phyloP scores from a whole-genome alignment of 2,888 invertebrate genomes.

The Catocala nupta region DNA sequence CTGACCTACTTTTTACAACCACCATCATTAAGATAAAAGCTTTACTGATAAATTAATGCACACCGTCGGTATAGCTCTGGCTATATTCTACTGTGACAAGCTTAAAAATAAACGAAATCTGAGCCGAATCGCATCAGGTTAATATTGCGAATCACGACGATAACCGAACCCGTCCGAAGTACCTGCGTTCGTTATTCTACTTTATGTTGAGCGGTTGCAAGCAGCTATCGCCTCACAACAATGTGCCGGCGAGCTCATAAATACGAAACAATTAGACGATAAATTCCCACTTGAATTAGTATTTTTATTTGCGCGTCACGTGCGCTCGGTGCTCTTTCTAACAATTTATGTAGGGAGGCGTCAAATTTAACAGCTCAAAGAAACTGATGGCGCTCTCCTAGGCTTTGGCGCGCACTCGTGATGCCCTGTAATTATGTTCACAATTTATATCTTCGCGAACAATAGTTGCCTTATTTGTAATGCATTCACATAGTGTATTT shows the following conservation, averaged over 20 bases:
- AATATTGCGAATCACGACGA: constrained; percentile 70
- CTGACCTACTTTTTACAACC: constrained; percentile 62
- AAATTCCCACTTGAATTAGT: constrained; percentile 79
- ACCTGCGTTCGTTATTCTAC: constrained; percentile 66
- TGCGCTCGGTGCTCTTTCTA: constrained; percentile 71
- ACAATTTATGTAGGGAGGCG: constrained; percentile 79
- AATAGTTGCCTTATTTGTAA: constrained; percentile 61
- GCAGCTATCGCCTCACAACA: constrained; percentile 70
- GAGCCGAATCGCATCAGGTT: constrained; percentile 53
- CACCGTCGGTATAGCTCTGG: constrained; percentile 48
- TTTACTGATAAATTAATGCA: constrained; percentile 61
- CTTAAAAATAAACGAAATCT: constrained; percentile 54
- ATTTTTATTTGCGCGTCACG: constrained; percentile 83
- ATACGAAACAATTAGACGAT: constrained; percentile 81
- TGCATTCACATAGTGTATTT: constrained; percentile 38
- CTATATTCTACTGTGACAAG: constrained; percentile 24
- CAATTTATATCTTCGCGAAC: constrained; percentile 70
- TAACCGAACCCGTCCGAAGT: constrained; percentile 56
- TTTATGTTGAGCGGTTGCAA: constrained; percentile 66
- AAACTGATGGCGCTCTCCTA: constrained; percentile 74
- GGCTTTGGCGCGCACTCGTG: constrained; percentile 68
- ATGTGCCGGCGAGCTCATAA: constrained; percentile 74
- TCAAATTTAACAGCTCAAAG: constrained; percentile 79
- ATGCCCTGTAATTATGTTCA: constrained; percentile 75
- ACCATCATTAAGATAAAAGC: constrained; percentile 69